These are phyloP conservation scores for Archocentrus centrarchus DNA, from an alignment of 2,113 vertebrate genomes.

Conservation along the genomic window DNA sequence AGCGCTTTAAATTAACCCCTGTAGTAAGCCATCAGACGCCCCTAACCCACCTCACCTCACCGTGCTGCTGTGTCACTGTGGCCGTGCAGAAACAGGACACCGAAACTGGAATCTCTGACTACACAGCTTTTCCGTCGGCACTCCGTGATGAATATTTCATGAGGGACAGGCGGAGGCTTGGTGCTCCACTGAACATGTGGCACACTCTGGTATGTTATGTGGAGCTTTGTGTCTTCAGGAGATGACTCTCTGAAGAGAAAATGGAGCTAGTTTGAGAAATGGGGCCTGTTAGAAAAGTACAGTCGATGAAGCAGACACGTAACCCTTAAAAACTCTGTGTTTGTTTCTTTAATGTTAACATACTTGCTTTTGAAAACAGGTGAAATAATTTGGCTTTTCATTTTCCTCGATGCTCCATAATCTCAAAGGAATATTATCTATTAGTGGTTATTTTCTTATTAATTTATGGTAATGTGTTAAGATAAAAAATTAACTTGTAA, in stretches of 20 bases:
- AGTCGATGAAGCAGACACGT: slow-evolving; percentile 28
- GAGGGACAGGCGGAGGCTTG: slow-evolving; percentile 63
- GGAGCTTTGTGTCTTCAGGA: slow-evolving; percentile 46
- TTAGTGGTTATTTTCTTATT: not conserved
- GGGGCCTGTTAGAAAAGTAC: slow-evolving; percentile 16
- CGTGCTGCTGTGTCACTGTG: slow-evolving; percentile 59
- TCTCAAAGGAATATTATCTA: slow-evolving; percentile 13
- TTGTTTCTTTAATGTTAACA: not conserved
- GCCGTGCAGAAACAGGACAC: slow-evolving; percentile 64
- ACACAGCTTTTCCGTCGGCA: slow-evolving; percentile 73
- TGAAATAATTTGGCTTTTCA: slow-evolving; percentile 10
- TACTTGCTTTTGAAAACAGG: slow-evolving; percentile 18
- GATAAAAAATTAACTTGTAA: slow-evolving; percentile 5
- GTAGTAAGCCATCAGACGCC: slow-evolving; percentile 26
- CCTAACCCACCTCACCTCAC: slow-evolving; percentile 17
- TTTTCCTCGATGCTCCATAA: slow-evolving; percentile 1
- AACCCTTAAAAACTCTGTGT: slow-evolving; percentile 25
- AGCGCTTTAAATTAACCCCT: slow-evolving; percentile 37
- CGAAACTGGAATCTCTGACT: slow-evolving; percentile 74
- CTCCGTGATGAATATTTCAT: slow-evolving; percentile 72
- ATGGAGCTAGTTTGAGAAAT: slow-evolving; percentile 34
- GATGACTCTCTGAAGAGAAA: slow-evolving; percentile 20
- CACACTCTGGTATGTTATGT: slow-evolving; percentile 45
- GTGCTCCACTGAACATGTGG: slow-evolving; percentile 67
- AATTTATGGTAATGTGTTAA: slow-evolving; percentile 29